Conservation (phyloP, 2,888 invertebrate genomes). For the Stegana nigrithorax region DNA sequence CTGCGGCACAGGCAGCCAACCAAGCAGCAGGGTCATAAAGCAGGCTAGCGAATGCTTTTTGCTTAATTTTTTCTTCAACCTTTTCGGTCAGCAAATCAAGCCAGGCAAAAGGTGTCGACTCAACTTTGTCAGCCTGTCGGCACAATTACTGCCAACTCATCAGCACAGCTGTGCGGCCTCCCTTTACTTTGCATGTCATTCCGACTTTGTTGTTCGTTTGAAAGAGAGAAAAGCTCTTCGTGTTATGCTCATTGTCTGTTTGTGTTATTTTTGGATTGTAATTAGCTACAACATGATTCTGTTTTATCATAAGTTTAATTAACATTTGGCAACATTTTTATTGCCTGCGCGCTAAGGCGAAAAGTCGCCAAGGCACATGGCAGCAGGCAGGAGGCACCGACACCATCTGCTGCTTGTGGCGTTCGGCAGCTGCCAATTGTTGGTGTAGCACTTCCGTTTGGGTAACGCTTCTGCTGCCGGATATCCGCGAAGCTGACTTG, state of each 20-base stretch:
- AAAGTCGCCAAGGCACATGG: too few relatives aligned
- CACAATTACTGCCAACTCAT: slow-evolving; percentile 17
- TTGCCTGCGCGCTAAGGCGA: too few relatives aligned
- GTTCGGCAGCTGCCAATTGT: not conserved
- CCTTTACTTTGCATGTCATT: not conserved
- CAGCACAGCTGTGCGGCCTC: not conserved
- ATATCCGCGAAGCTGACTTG: not conserved
- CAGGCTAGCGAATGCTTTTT: too few relatives aligned
- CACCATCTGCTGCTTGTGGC: not conserved
- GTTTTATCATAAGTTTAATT: slow-evolving; percentile 12
- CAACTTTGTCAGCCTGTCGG: too few relatives aligned
- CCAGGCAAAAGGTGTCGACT: too few relatives aligned
- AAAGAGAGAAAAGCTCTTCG: too few relatives aligned
- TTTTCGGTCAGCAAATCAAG: too few relatives aligned
- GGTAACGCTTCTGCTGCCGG: not conserved
- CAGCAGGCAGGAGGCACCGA: too few relatives aligned
- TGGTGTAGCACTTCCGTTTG: not conserved
- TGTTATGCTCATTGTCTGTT: not conserved
- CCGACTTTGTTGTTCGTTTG: not conserved
- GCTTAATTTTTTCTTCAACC: too few relatives aligned
- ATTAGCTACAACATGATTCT: slow-evolving; percentile 10
- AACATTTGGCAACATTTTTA: too few relatives aligned
- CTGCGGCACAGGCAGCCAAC: not conserved
- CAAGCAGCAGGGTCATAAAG: not conserved
- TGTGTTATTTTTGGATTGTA: slow-evolving; percentile 5